A percentile compares a stretch with the other conserved stretches of the same genome.
These are phyloP conservation scores for Drosophila bocki DNA, from an alignment of 1,140 invertebrate genomes.

Conservation along the genomic window DNA sequence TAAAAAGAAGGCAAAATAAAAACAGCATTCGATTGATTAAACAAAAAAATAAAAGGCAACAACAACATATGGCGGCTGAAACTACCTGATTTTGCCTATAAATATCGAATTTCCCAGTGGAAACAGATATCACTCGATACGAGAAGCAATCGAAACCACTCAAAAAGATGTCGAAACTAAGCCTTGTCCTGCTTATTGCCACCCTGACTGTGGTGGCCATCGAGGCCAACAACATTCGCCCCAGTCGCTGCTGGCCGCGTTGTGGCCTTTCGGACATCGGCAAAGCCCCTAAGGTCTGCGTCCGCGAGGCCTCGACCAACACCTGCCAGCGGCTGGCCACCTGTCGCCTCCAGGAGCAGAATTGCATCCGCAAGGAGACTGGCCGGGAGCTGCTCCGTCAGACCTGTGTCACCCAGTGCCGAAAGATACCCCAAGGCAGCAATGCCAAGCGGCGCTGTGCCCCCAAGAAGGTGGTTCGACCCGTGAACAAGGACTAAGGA, in stretches of 20 bases:
- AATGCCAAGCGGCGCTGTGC: constrained; percentile 37
- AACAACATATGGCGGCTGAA: neutral
- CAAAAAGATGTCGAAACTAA: constrained; percentile 52
- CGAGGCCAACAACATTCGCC: constrained; percentile 16
- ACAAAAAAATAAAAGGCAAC: neutral
- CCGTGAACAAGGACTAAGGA: constrained; percentile 1
- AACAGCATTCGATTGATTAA: neutral
- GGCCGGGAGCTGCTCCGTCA: constrained; percentile 13
- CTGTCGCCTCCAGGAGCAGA: constrained; percentile 49
- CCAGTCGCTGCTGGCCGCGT: constrained; percentile 17
- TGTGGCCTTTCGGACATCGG: constrained; percentile 32
- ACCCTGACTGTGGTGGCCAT: constrained; percentile 25
- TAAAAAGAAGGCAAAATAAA: neutral
- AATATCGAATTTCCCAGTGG: neutral
- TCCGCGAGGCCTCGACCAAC: constrained; percentile 36
- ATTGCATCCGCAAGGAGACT: constrained; percentile 39
- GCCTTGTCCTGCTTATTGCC: constrained; percentile 29
- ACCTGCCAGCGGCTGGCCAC: constrained; percentile 43
- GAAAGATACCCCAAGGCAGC: constrained; percentile 12
- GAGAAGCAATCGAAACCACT: too few species aligned
- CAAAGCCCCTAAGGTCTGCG: constrained; percentile 25
- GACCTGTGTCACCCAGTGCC: constrained; percentile 25
- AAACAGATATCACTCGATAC: neutral
- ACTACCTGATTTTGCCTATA: neutral
- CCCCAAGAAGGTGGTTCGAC: too few species aligned